A percentile compares a stretch with the other conserved stretches of the same genome.
These are phyloP conservation scores for Dendrocincla fuliginosa DNA, from an alignment of 2,797 vertebrate species.

Conservation along the genomic window DNA sequence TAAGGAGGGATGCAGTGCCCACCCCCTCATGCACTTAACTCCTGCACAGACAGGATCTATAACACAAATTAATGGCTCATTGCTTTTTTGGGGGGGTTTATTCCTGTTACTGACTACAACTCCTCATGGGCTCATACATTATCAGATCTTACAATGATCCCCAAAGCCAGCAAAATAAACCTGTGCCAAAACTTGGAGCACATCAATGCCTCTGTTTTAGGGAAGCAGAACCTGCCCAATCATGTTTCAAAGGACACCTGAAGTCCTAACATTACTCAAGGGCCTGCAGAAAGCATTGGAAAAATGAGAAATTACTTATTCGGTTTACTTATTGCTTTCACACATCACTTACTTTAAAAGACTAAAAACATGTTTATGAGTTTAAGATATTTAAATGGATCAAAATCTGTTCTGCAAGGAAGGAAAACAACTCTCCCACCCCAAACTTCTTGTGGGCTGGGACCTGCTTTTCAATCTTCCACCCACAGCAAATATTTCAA, in stretches of 20 bases:
- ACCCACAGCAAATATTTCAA: constrained; percentile 37
- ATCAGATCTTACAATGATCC: neutral
- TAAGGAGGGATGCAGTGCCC: neutral
- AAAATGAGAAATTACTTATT: neutral
- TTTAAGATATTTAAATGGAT: constrained; percentile 37
- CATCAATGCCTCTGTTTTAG: neutral
- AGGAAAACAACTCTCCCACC: constrained; percentile 49
- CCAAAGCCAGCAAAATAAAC: neutral
- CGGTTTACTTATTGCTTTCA: constrained; percentile 7
- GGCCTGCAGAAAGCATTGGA: neutral
- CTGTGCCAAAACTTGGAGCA: neutral
- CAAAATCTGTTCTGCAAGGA: constrained; percentile 51
- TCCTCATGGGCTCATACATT: neutral
- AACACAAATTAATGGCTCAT: neutral
- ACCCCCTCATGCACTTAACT: neutral
- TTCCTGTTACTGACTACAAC: neutral
- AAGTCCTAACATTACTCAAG: neutral
- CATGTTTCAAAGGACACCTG: neutral
- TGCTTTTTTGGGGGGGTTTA: neutral
- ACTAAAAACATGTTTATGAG: constrained; percentile 27
- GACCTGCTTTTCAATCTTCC: constrained; percentile 39
- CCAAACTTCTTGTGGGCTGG: constrained; percentile 24
- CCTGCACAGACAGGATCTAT: neutral
- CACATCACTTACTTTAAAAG: constrained; percentile 12
- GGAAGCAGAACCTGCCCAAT: neutral